phyloP scores from a whole-genome alignment of 2,113 vertebrate species.

The Ahaetulla prasina region DNA sequence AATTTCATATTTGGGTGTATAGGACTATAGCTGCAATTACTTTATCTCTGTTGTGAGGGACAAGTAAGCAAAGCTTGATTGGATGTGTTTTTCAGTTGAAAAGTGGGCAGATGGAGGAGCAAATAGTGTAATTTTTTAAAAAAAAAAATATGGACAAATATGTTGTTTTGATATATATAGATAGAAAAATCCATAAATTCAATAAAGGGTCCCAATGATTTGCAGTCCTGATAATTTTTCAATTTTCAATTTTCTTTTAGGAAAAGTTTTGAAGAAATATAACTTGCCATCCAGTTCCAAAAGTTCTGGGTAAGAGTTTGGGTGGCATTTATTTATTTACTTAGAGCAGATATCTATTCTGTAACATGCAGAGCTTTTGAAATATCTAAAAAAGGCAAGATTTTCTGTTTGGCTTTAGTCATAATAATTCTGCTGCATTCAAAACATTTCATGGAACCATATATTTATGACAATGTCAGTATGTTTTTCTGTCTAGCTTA shows the following conservation, averaged over 20 bases:
- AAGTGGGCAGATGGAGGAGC: not conserved
- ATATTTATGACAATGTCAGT: not conserved
- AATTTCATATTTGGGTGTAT: not conserved
- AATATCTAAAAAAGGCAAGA: not conserved
- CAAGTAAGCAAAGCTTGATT: not conserved
- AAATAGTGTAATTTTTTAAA: not conserved
- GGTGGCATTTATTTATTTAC: not conserved
- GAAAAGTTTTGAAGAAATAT: slow-evolving; percentile 70
- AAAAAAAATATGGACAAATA: not conserved
- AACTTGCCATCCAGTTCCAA: slow-evolving; percentile 68
- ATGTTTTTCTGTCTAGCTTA: not conserved
- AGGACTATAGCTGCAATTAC: not conserved
- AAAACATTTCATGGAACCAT: not conserved
- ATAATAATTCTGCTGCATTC: not conserved
- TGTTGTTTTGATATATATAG: not conserved
- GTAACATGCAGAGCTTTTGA: not conserved
- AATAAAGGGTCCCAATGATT: not conserved
- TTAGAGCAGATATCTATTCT: not conserved
- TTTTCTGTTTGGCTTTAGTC: not conserved
- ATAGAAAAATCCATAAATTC: not conserved
- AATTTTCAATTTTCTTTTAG: slow-evolving; percentile 65
- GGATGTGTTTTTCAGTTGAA: not conserved
- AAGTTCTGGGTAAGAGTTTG: slow-evolving; percentile 72
- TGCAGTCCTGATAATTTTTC: not conserved
- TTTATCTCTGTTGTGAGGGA: not conserved